These are phyloP conservation scores for Cyphomyrus plagiostoma DNA, from an alignment of 2,113 vertebrate genomes.

Conservation along the genomic window DNA sequence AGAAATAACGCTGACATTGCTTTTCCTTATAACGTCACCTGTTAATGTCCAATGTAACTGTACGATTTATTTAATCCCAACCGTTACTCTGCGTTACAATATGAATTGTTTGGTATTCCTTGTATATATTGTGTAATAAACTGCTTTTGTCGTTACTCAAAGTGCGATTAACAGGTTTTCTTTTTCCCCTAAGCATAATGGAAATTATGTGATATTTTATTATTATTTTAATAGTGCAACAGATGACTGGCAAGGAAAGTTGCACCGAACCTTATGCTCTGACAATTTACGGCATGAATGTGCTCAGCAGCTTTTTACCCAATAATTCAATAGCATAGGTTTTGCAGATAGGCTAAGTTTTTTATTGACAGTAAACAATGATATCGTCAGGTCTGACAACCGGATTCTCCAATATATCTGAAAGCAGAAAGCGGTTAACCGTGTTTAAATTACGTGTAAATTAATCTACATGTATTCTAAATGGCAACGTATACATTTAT, in stretches of 20 bases:
- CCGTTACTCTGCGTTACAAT: neutral
- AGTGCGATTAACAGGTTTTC: neutral
- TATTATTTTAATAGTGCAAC: slow-evolving; percentile 24
- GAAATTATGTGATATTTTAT: slow-evolving; percentile 7
- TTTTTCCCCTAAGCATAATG: neutral
- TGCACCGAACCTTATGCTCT: neutral
- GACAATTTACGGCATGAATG: slow-evolving; percentile 8
- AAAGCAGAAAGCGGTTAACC: neutral
- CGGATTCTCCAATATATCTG: neutral
- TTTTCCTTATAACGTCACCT: neutral
- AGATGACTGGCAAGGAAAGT: slow-evolving; percentile 12
- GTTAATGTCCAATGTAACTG: neutral
- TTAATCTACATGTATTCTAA: neutral
- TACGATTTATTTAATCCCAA: neutral
- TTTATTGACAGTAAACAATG: too few relatives aligned
- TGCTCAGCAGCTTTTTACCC: slow-evolving; percentile 19
- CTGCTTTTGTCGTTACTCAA: neutral
- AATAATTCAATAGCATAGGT: slow-evolving; percentile 37
- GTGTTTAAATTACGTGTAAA: neutral
- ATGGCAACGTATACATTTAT: neutral
- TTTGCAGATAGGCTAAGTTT: neutral
- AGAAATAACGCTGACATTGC: neutral
- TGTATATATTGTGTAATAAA: neutral
- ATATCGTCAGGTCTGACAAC: neutral
- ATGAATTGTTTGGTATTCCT: neutral